These are phyloP conservation scores for Phoenicopterus ruber DNA, from an alignment of 2,113 vertebrate genomes.

Conservation along the genomic window DNA sequence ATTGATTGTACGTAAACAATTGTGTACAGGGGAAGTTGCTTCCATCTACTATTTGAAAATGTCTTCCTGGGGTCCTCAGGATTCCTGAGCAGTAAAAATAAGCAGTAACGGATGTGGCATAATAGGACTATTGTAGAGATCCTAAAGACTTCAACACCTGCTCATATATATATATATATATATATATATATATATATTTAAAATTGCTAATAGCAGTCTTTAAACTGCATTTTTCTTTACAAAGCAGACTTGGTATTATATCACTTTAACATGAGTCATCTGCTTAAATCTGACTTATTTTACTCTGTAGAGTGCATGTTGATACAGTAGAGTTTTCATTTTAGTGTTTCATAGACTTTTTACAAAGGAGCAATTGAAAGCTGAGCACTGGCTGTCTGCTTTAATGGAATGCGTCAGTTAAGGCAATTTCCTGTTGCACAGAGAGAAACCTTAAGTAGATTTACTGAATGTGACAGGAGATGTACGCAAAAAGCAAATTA, in stretches of 20 bases:
- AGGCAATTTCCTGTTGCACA: constrained; percentile 56
- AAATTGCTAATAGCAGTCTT: not conserved
- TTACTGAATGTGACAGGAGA: constrained; percentile 51
- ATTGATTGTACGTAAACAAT: not conserved
- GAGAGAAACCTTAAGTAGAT: constrained; percentile 62
- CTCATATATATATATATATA: not conserved
- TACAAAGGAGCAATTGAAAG: constrained; percentile 60
- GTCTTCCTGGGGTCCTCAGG: not conserved
- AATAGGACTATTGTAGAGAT: not conserved
- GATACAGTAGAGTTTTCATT: constrained; percentile 22
- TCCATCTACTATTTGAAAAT: not conserved
- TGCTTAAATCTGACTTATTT: not conserved
- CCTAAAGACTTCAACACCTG: not conserved
- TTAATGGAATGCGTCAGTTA: constrained; percentile 52
- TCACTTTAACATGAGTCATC: not conserved
- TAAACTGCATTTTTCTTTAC: not conserved
- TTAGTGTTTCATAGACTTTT: not conserved
- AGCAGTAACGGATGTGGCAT: not conserved
- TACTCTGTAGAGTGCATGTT: not conserved
- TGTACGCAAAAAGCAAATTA: constrained; percentile 35
- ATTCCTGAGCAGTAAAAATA: constrained; percentile 8
- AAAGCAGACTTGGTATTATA: not conserved
- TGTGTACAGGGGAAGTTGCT: not conserved
- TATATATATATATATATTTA: too few species aligned
- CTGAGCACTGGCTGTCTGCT: constrained; percentile 3